phyloP scores from a whole-genome alignment of 2,797 vertebrate genomes.

The Pseudomugil gertrudae region DNA sequence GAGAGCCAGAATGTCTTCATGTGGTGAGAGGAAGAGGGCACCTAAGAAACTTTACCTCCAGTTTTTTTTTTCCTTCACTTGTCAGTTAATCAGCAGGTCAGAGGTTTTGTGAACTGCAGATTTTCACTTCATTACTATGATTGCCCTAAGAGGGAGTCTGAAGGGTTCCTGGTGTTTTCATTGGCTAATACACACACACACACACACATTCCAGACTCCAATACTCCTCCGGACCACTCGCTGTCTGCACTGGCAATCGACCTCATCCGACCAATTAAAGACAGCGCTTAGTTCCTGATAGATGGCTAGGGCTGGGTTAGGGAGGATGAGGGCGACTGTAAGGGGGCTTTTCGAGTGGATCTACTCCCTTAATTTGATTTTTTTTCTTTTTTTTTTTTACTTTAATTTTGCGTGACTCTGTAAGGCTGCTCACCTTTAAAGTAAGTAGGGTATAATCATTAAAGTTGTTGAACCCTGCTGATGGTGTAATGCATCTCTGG shows the following conservation, averaged over 20 bases:
- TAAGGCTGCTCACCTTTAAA: constrained; percentile 19
- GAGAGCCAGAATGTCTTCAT: neutral
- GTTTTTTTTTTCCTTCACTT: constrained; percentile 49
- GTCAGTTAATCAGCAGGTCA: constrained; percentile 67
- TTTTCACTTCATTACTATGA: constrained; percentile 73
- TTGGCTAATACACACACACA: constrained; percentile 27
- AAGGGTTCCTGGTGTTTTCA: constrained; percentile 52
- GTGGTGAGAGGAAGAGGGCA: neutral
- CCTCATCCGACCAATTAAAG: constrained; percentile 79
- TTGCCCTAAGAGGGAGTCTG: constrained; percentile 54
- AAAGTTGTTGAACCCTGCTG: constrained; percentile 7
- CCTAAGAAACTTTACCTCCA: constrained; percentile 19
- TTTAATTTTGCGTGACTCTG: constrained; percentile 21
- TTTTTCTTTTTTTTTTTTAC: constrained; percentile 12
- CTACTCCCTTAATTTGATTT: constrained; percentile 14
- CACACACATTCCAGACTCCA: constrained; percentile 43
- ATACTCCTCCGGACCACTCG: constrained; percentile 61
- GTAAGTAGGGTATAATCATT: neutral
- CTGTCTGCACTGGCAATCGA: constrained; percentile 76
- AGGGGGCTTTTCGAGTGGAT: constrained; percentile 28
- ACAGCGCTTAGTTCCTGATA: constrained; percentile 78
- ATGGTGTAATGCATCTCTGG: neutral
- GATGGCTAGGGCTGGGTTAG: constrained; percentile 59
- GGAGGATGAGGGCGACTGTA: constrained; percentile 48
- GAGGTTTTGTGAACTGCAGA: constrained; percentile 62